phyloP scores from a whole-genome alignment of 2,888 invertebrate genomes.

The Antitype chi region DNA sequence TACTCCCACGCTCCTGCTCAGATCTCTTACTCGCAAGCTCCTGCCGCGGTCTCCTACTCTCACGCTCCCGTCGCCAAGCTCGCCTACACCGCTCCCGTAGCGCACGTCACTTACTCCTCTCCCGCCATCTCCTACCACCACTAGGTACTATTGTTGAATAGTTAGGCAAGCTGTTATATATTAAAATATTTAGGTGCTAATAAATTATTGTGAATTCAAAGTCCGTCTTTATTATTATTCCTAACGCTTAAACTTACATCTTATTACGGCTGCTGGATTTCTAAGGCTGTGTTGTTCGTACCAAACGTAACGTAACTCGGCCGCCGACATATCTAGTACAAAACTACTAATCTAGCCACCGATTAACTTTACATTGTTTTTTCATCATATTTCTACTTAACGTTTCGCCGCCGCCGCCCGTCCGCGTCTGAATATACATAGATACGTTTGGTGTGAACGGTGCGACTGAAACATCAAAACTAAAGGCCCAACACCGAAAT shows the following conservation, averaged over 20 bases:
- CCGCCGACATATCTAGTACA: neutral
- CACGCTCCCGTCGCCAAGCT: constrained; percentile 67
- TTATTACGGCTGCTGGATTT: neutral
- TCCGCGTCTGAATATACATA: neutral
- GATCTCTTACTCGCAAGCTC: constrained; percentile 31
- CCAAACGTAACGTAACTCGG: too few species aligned
- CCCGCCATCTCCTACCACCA: constrained; percentile 84
- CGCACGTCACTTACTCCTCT: constrained; percentile 72
- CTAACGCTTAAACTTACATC: neutral
- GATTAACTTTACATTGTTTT: neutral
- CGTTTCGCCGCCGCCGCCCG: neutral
- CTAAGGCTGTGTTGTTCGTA: neutral
- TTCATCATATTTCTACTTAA: too few species aligned
- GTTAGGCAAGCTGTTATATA: constrained; percentile 67
- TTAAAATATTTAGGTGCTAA: constrained; percentile 60
- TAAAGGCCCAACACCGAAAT: neutral
- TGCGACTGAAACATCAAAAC: neutral
- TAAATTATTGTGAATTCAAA: constrained; percentile 59
- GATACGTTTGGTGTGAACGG: neutral
- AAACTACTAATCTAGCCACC: neutral
- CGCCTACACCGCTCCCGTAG: constrained; percentile 65
- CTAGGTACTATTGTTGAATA: constrained; percentile 66
- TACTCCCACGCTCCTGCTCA: too few species aligned
- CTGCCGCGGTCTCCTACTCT: constrained; percentile 63
- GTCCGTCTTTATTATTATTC: neutral